phyloP scores from a whole-genome alignment of 2,113 vertebrate genomes.

The Myodes glareolus region DNA sequence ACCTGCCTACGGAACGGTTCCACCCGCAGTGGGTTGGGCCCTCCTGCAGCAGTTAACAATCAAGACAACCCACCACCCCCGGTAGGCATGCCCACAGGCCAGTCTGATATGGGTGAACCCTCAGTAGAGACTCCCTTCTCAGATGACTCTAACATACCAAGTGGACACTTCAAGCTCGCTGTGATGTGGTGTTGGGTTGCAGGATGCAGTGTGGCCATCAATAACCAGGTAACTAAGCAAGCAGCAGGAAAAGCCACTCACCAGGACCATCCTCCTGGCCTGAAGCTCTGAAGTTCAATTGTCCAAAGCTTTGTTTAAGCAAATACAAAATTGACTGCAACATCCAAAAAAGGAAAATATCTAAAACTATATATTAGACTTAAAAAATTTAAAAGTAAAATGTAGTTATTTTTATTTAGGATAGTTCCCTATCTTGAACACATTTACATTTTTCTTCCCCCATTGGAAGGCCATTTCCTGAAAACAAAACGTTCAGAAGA shows the following conservation, averaged over 20 bases:
- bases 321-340: constrained; percentile 4
- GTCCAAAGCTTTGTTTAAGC: constrained; percentile 25
- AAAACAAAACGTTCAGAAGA: constrained; percentile 62
- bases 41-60: not conserved
- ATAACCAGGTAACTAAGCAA: constrained; percentile 1
- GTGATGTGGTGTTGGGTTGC: not conserved
- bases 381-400: constrained; percentile 72
- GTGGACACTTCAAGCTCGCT: not conserved
- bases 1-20: not conserved
- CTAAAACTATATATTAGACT: not conserved
- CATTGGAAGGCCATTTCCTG: constrained; percentile 72
- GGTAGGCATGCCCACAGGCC: not conserved
- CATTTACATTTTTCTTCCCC: constrained; percentile 74
- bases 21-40: not conserved
- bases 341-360: not conserved
- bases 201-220: not conserved
- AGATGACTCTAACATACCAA: not conserved
- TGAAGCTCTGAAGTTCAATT: not conserved
- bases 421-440: constrained; percentile 72
- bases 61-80: not conserved
- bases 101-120: not conserved
- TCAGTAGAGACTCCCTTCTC: not conserved
- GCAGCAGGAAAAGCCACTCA: not conserved
- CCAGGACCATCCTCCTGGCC: not conserved
- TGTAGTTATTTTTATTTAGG: constrained; percentile 75